phyloP scores from a whole-genome alignment of 2,888 invertebrate genomes.

The Lasiommata megera region DNA sequence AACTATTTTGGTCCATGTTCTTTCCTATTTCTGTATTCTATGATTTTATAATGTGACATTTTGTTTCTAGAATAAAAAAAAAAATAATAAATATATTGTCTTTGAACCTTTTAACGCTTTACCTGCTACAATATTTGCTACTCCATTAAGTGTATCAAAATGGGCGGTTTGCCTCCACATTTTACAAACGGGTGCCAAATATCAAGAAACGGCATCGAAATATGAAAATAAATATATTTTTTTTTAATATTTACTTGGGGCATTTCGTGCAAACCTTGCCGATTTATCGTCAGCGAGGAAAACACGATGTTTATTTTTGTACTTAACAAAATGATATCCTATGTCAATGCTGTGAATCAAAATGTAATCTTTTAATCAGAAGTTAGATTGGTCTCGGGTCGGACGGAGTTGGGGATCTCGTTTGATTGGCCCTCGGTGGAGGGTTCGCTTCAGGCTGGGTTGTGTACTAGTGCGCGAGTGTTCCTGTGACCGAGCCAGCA shows the following conservation, averaged over 20 bases:
- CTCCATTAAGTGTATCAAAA: conserved; percentile 62
- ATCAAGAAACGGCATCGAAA: conserved; percentile 35
- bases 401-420: too few relatives aligned
- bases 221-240: conserved; percentile 23
- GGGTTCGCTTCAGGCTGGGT: too few relatives aligned
- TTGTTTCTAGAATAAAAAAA: neutral
- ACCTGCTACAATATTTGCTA: conserved; percentile 46
- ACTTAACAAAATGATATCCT: conserved; percentile 47
- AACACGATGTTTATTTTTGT: conserved; percentile 51
- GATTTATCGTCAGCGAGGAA: conserved; percentile 67
- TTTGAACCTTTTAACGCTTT: neutral
- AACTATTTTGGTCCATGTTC: too few relatives aligned
- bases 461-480: too few relatives aligned
- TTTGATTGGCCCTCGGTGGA: too few relatives aligned
- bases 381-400: too few relatives aligned
- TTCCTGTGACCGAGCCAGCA: too few relatives aligned
- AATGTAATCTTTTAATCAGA: too few relatives aligned
- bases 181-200: conserved; percentile 57
- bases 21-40: too few relatives aligned
- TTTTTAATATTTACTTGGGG: neutral
- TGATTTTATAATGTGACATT: neutral
- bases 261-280: conserved; percentile 64
- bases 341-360: conserved; percentile 28
- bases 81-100: neutral
- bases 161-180: conserved; percentile 61